A percentile compares a stretch with the other conserved stretches of the same genome.
These are phyloP conservation scores for Bombus turneri DNA, from an alignment of 1,140 invertebrate genomes.

Conservation along the genomic window DNA sequence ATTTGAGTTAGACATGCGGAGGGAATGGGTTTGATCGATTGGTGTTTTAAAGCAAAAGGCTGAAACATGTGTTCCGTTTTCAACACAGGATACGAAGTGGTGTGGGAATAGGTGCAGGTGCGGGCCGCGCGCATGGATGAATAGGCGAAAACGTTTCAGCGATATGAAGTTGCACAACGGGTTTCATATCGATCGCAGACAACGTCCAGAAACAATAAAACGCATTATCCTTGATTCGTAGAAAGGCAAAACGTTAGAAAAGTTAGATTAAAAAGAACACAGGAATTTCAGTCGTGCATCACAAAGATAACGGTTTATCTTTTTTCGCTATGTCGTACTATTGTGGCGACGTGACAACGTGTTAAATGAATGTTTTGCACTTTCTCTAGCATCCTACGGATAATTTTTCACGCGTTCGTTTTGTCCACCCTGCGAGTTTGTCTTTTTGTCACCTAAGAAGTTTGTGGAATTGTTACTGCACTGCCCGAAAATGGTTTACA, in stretches of 20 bases:
- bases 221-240: constrained; percentile 7
- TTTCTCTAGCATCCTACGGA: neutral
- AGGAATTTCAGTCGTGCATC: constrained; percentile 17
- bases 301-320: constrained; percentile 3
- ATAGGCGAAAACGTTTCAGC: neutral
- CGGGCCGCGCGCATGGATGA: neutral
- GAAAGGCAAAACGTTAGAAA: neutral
- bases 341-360: neutral
- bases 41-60: neutral
- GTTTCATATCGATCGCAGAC: constrained; percentile 13
- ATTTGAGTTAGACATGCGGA: too few species aligned
- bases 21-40: neutral
- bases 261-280: neutral
- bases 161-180: constrained; percentile 16
- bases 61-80: neutral
- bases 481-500: neutral
- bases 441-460: neutral
- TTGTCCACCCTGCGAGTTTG: neutral
- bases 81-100: neutral
- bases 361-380: constrained; percentile 16
- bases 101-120: neutral
- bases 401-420: neutral
- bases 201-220: constrained; percentile 33
- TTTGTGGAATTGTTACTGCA: neutral
- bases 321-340: neutral